phyloP scores from a whole-genome alignment of 2,113 vertebrate genomes.

The Herpetotheres cachinnans region DNA sequence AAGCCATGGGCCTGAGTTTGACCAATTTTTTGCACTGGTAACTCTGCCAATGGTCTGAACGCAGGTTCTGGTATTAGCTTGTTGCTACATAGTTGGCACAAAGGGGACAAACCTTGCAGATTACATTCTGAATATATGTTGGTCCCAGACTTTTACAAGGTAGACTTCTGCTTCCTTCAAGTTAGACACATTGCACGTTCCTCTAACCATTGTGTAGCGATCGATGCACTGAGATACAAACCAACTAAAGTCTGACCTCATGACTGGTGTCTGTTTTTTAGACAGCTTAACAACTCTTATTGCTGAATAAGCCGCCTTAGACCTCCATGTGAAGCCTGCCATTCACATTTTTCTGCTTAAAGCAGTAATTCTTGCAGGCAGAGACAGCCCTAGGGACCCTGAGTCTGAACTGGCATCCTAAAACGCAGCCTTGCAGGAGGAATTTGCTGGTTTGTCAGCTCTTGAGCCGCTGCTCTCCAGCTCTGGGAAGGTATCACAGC shows the following conservation, averaged over 20 bases:
- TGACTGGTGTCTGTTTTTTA: background rate
- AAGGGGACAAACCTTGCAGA: background rate
- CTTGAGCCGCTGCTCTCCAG: background rate
- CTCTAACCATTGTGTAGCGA: background rate
- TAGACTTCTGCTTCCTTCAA: background rate
- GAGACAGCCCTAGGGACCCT: background rate
- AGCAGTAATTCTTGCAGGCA: background rate
- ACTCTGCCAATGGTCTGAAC: background rate
- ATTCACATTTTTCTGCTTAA: background rate
- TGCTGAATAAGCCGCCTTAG: background rate
- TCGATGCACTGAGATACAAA: background rate
- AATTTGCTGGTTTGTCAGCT: background rate
- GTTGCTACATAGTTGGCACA: background rate
- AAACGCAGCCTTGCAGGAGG: background rate
- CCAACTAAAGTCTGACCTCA: background rate
- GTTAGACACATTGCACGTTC: background rate
- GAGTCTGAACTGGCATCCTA: background rate
- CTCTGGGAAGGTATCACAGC: background rate
- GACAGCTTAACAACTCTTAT: background rate
- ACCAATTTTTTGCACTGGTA: background rate
- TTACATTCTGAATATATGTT: background rate
- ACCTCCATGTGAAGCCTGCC: background rate
- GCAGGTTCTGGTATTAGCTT: background rate
- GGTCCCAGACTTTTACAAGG: background rate
- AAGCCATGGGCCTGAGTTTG: background rate